Evolutionary conservation across 2,113 vertebrate species (phyloP), one percentile per base, ranked within the genome.

Genomic region (Podarcis muralis): DNA sequence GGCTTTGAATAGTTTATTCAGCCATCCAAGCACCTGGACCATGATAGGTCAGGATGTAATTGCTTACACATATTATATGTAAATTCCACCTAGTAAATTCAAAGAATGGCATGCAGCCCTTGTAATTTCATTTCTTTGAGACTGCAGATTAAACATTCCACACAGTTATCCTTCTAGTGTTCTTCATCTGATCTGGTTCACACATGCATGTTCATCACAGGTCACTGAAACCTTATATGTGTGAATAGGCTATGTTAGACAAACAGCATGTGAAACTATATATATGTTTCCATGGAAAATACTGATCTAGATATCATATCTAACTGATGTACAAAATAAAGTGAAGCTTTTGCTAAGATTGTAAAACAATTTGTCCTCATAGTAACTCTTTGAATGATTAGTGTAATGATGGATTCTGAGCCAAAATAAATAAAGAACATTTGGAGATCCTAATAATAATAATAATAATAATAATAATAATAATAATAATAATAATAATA

Each of bases 1-100:
- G 57, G n/a, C 66, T 93, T 94, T 94, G 83, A 93, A 82, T 93
- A 93, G 95, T 89, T 84, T 78, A 71, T 89, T 92, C 93, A 93
- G 91, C 86, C 32, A 81, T 15, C 9, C n/a, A 82, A 25, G 32
- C 27, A 37, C 30, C 4, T 59, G 53, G n/a, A 27, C 27, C 6
- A 40, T 75, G 22, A 37, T 75, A 27, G 69, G 48, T 25, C 48
- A 85, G 32, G 23, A 75, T 75, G 22, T 53, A 53, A 53, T 62
- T n/a, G 16, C 12, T 80, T 80, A 53, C 25, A 40, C 20, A 22
- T n/a, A 59, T 62, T 62, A 32, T 13, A 5, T 32, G 30, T 3
- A 11, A 32, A 62, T 62, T 62, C 16, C 59, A 62, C 8, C 16
- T 59, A 22, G 53, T 62, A n/a, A 81, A 81, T 81, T 32, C 16